A percentile compares a stretch with the other conserved stretches of the same genome.
phyloP scores from a whole-genome alignment of 2,113 vertebrate species.

The Platysteira castanea region DNA sequence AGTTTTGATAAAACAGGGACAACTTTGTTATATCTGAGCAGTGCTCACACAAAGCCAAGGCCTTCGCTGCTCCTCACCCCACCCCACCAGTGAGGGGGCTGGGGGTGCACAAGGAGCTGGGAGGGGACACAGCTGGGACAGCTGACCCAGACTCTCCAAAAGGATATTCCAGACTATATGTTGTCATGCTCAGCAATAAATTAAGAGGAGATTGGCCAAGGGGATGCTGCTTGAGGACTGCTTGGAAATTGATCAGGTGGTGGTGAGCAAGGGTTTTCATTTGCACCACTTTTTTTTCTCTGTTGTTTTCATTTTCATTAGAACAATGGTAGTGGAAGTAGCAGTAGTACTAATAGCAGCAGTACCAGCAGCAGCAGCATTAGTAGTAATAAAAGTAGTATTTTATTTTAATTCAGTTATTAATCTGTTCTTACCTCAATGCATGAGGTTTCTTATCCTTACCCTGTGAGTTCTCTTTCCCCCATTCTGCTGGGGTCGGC shows the following conservation, averaged over 20 bases:
- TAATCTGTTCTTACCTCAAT: background rate
- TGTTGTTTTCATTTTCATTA: background rate
- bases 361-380: background rate
- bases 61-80: background rate
- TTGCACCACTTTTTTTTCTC: background rate
- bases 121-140: accelerated
- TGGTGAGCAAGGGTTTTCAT: background rate
- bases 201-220: background rate
- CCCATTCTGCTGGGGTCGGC: background rate
- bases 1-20: background rate
- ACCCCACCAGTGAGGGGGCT: accelerated
- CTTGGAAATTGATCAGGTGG: too few relatives aligned
- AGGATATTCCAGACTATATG: background rate
- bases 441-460: background rate
- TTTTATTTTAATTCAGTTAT: background rate
- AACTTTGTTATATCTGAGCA: background rate
- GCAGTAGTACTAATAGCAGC: background rate
- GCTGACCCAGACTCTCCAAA: background rate
- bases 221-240: accelerated
- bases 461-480: background rate
- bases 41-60: background rate
- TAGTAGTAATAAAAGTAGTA: background rate
- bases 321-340: background rate
- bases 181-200: background rate
- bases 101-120: accelerated